phyloP scores from a whole-genome alignment of 1,140 invertebrate genomes.

The Leptopilina boulardi region DNA sequence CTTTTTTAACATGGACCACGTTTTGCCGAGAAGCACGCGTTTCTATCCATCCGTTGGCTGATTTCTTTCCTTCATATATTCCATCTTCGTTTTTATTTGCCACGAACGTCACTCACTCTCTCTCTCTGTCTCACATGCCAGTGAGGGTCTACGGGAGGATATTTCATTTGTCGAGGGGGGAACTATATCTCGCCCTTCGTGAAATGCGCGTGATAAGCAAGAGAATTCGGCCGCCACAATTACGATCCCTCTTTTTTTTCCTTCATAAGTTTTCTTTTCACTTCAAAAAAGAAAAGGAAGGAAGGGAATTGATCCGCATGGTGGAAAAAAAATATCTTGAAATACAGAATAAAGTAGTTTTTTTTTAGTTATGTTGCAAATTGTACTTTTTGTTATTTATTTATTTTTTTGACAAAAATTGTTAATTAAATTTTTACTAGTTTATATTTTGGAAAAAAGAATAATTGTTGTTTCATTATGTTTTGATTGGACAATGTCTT shows the following conservation, averaged over 20 bases:
- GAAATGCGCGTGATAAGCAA: constrained; percentile 31
- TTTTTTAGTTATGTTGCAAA: not conserved
- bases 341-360: not conserved
- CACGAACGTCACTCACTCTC: constrained; percentile 17
- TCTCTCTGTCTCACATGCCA: no score
- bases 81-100: constrained; percentile 20
- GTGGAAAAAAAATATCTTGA: not conserved
- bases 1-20: not conserved
- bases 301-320: not conserved
- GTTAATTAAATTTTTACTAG: no score
- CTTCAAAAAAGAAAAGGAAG: no score
- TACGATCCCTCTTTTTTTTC: constrained; percentile 6
- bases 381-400: no score
- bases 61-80: constrained; percentile 25
- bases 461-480: no score
- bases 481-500: no score
- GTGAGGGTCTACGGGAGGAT: not conserved
- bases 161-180: constrained; percentile 32
- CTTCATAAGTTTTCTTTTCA: not conserved
- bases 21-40: not conserved
- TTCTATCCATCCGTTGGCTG: constrained; percentile 18
- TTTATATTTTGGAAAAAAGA: no score
- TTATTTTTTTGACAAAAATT: no score
- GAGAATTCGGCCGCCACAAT: constrained; percentile 19
- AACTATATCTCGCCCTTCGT: not conserved